Conservation (phyloP, 2,888 invertebrate genomes). For the Synergus itoensis region DNA sequence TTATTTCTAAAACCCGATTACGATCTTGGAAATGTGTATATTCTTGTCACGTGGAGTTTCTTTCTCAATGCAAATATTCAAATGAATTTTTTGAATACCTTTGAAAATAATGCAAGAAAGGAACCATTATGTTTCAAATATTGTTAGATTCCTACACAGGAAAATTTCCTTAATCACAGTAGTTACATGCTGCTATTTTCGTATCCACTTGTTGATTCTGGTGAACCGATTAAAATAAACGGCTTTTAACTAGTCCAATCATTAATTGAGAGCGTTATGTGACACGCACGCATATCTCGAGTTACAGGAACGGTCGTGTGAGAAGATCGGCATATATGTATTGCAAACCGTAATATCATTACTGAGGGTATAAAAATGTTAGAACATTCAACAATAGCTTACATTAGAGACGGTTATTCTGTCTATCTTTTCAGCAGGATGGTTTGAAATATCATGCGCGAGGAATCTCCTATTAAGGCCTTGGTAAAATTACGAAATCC, state of each 20-base stretch:
- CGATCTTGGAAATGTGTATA: background rate
- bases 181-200: slow-evolving; percentile 7
- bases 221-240: slow-evolving; percentile 57
- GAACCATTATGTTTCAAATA: background rate
- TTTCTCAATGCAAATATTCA: background rate
- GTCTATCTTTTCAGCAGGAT: background rate
- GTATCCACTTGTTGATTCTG: slow-evolving; percentile 21
- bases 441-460: slow-evolving; percentile 21
- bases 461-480: slow-evolving; percentile 26
- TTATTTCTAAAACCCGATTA: slow-evolving; percentile 19
- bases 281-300: slow-evolving; percentile 8
- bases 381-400: background rate
- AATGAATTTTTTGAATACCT: background rate
- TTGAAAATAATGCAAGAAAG: background rate
- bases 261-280: slow-evolving; percentile 52
- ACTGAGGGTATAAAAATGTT: background rate
- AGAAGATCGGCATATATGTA: background rate
- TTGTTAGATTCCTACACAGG: background rate
- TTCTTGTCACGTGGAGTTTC: background rate
- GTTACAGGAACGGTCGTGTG: background rate
- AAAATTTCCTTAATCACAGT: background rate
- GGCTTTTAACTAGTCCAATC: slow-evolving; percentile 56
- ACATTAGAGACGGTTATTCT: background rate
- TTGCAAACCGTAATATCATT: background rate
- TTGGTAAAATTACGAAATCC: slow-evolving; percentile 26